Evolutionary conservation across 2,113 vertebrate genomes (phyloP).

Genomic region (Larimichthys crocea): DNA sequence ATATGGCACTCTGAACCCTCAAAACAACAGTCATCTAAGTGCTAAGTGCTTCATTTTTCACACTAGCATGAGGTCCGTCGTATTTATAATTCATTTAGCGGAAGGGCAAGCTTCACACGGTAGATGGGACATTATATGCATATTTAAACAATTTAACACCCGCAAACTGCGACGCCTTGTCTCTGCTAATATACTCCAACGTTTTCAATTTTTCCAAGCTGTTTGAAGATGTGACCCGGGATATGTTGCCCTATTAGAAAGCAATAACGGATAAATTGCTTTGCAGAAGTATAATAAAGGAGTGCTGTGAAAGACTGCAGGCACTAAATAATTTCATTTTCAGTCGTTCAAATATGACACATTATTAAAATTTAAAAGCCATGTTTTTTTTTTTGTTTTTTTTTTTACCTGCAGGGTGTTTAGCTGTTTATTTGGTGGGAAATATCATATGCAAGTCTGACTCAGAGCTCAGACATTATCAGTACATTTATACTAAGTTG

Average conservation of each 20-base stretch:
- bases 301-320: slow-evolving; percentile 42
- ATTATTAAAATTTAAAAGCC: slow-evolving; percentile 55
- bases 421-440: slow-evolving; percentile 28
- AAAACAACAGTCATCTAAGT: slow-evolving; percentile 38
- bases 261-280: slow-evolving; percentile 64
- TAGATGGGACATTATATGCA: slow-evolving; percentile 56
- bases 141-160: slow-evolving; percentile 66
- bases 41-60: slow-evolving; percentile 70
- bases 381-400: background rate
- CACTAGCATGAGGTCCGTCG: slow-evolving; percentile 46
- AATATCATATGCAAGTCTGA: slow-evolving; percentile 28
- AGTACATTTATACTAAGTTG: slow-evolving; percentile 14
- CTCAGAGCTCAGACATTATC: slow-evolving; percentile 33
- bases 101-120: slow-evolving; percentile 36
- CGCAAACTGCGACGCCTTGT: slow-evolving; percentile 35
- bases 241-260: slow-evolving; percentile 64
- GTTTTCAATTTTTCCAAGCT: slow-evolving; percentile 3
- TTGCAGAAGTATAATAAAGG: slow-evolving; percentile 49
- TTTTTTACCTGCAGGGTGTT: slow-evolving; percentile 21
- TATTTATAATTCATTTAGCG: slow-evolving; percentile 73
- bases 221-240: slow-evolving; percentile 62
- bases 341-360: slow-evolving; percentile 60
- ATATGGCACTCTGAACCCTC: slow-evolving; percentile 56
- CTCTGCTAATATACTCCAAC: slow-evolving; percentile 36
- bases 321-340: slow-evolving; percentile 60